Conservation (phyloP, 2,797 vertebrate species). For the Arctocebus calabarensis region DNA sequence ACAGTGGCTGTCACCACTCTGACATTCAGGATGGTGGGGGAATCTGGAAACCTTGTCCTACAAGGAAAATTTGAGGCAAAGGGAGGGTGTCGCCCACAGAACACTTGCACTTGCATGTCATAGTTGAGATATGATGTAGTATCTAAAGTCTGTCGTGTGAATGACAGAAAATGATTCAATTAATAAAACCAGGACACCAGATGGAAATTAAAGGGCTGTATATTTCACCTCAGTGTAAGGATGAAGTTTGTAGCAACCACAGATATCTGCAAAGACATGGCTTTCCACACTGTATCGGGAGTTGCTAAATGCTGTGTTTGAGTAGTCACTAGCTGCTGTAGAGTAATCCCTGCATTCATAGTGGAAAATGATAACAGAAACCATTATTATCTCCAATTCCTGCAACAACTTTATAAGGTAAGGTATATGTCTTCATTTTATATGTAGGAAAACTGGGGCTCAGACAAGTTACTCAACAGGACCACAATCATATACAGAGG, state of each 20-base stretch:
- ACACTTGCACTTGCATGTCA: background rate
- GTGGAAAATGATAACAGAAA: slow-evolving; percentile 13
- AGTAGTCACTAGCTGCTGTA: background rate
- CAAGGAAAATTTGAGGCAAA: background rate
- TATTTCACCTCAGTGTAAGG: background rate
- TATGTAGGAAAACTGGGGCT: slow-evolving; percentile 21
- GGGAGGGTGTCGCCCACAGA: background rate
- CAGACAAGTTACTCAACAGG: background rate
- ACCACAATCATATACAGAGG: background rate
- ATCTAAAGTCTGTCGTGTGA: background rate
- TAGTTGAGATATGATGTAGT: background rate
- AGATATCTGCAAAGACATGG: background rate
- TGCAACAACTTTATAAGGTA: background rate
- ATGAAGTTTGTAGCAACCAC: background rate
- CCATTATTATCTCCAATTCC: background rate
- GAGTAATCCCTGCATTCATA: background rate
- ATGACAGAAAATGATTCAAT: background rate
- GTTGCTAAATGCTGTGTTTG: background rate
- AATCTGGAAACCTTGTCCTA: background rate
- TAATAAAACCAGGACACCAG: background rate
- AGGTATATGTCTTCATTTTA: slow-evolving; percentile 8
- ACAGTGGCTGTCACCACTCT: background rate
- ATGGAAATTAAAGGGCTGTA: background rate
- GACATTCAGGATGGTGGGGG: background rate
- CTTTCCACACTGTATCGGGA: background rate